phyloP scores from a whole-genome alignment of 2,888 invertebrate genomes.

The Acheta domesticus region DNA sequence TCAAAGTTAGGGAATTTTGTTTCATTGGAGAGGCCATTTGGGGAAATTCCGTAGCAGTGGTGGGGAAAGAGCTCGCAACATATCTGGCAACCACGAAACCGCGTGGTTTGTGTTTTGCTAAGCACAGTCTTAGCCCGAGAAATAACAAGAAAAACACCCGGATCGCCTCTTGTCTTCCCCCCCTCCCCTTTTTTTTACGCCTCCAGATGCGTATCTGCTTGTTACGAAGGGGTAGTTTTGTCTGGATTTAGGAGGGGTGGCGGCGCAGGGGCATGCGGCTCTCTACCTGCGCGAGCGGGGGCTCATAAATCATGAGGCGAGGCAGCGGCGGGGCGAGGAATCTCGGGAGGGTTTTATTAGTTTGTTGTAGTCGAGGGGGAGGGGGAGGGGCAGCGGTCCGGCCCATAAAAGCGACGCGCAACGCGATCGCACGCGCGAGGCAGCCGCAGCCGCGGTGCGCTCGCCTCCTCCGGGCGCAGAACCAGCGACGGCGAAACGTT shows the following conservation, averaged over 20 bases:
- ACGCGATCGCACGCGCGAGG: no score
- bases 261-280: background rate
- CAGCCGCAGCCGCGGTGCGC: no score
- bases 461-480: no score
- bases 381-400: background rate
- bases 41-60: no score
- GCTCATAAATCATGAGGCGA: background rate
- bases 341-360: conserved; percentile 3
- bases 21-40: no score
- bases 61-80: no score
- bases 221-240: conserved; percentile 10
- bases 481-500: no score
- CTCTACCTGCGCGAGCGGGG: background rate
- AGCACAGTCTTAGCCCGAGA: background rate
- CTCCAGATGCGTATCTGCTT: background rate
- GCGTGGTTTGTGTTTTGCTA: conserved; percentile 18
- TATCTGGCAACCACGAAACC: no score
- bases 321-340: background rate
- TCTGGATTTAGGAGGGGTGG: conserved; percentile 18
- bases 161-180: conserved; percentile 4
- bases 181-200: background rate
- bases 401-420: no score
- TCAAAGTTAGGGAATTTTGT: no score
- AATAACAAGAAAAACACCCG: conserved; percentile 18
- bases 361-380: conserved; percentile 18